Conservation (phyloP, 2,888 invertebrate species). For the Ectemnius continuus region DNA sequence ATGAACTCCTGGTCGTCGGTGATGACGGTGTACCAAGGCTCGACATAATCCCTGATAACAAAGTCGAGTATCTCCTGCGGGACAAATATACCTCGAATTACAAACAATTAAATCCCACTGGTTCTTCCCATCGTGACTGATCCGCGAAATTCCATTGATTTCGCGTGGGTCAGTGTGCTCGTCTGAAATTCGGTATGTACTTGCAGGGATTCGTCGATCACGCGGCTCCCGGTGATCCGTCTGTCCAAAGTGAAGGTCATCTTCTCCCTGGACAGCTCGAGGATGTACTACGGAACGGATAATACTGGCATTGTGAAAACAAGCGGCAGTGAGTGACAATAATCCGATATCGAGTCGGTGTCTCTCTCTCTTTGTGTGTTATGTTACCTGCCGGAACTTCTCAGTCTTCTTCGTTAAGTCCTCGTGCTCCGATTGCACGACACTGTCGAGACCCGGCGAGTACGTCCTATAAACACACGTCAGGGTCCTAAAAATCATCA, state of each 20-base stretch:
- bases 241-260: conserved; percentile 78
- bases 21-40: conserved; percentile 85
- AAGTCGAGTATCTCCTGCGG: conserved; percentile 86
- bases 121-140: background rate
- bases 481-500: conserved; percentile 63
- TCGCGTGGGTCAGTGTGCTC: conserved; percentile 5
- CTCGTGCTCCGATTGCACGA: conserved; percentile 70
- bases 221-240: conserved; percentile 90
- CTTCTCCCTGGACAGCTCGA: conserved; percentile 70
- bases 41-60: conserved; percentile 89
- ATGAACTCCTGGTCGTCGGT: conserved; percentile 88
- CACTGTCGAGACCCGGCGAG: conserved; percentile 69
- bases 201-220: conserved; percentile 91
- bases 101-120: conserved; percentile 5
- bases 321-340: background rate
- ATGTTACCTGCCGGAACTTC: conserved; percentile 70
- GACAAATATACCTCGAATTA: conserved; percentile 16
- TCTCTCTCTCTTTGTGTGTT: too few relatives aligned
- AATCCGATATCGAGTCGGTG: too few relatives aligned
- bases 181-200: conserved; percentile 67
- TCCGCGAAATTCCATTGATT: too few relatives aligned
- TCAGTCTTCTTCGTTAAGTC: conserved; percentile 75
- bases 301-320: background rate
- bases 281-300: conserved; percentile 61
- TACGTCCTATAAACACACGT: conserved; percentile 74